A percentile compares a stretch with the other conserved stretches of the same genome.
Evolutionary conservation across 1,140 invertebrate species (phyloP).

Genomic region (Lordiphosa collinella): DNA sequence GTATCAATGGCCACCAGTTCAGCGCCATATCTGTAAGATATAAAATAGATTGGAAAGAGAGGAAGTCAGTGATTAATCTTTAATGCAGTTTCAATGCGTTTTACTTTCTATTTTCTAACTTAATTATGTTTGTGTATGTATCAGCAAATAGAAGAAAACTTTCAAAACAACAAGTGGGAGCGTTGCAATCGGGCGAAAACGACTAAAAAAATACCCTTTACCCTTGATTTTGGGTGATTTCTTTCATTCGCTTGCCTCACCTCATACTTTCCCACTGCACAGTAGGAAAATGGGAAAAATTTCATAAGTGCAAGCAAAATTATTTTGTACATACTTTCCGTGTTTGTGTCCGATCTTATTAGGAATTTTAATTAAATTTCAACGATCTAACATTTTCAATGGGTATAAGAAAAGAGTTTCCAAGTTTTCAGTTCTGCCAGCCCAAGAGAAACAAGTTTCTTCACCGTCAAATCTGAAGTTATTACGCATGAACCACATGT

Average conservation of each 20-base stretch:
- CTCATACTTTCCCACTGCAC: too few species aligned
- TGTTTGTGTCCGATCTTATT: too few species aligned
- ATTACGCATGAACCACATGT: slow-evolving; percentile 65
- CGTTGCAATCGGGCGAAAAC: too few species aligned
- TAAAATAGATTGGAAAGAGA: slow-evolving; percentile 16
- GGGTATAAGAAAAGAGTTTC: background rate
- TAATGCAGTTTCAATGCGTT: slow-evolving; percentile 51
- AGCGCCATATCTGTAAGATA: slow-evolving; percentile 90
- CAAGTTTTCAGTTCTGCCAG: slow-evolving; percentile 27
- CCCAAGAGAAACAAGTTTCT: slow-evolving; percentile 35
- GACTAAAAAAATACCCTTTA: background rate
- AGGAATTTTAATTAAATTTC: too few species aligned
- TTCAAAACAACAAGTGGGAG: background rate
- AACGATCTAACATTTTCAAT: background rate
- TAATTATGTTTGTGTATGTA: slow-evolving; percentile 16
- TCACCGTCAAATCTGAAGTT: slow-evolving; percentile 13
- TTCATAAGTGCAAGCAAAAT: too few species aligned
- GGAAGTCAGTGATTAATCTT: slow-evolving; percentile 32
- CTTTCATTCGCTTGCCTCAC: too few species aligned
- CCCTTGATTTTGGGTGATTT: slow-evolving; percentile 21
- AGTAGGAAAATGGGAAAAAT: too few species aligned
- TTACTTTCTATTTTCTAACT: slow-evolving; percentile 63
- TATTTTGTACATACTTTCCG: too few species aligned
- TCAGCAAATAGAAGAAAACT: slow-evolving; percentile 5
- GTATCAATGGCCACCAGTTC: slow-evolving; percentile 94